Percentiles rank a stretch among this genome's conserved stretches.
Evolutionary conservation across 2,113 vertebrate genomes (phyloP).

Genomic region (Chinchilla lanigera): DNA sequence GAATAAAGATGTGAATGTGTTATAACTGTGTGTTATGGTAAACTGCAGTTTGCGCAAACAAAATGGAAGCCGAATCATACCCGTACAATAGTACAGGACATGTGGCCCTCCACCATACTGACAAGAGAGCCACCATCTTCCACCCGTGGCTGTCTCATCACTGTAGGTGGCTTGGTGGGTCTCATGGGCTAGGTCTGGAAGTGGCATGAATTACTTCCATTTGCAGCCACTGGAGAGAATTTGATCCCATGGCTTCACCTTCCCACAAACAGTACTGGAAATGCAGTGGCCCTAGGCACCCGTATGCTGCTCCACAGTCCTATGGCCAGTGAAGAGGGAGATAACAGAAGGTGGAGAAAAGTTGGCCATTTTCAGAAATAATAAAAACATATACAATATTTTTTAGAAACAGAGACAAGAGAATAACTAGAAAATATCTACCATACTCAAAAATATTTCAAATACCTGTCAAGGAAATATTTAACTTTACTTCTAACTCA

Average conservation of each 20-base stretch:
- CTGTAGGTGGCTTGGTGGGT: not conserved
- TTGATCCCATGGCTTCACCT: not conserved
- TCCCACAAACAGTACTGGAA: not conserved
- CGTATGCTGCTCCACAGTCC: not conserved
- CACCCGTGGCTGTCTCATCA: not conserved
- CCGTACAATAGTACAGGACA: not conserved
- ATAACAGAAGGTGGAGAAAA: not conserved
- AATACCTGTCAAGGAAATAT: slow-evolving; percentile 27
- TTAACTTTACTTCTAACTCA: not conserved
- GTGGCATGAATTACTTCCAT: not conserved
- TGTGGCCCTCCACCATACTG: not conserved
- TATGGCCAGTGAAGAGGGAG: not conserved
- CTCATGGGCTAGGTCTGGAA: not conserved
- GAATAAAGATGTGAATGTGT: not conserved
- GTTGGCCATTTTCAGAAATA: not conserved
- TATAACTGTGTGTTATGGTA: not conserved
- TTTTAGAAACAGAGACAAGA: slow-evolving; percentile 33
- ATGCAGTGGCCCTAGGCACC: not conserved
- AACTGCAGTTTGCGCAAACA: not conserved
- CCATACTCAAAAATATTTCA: not conserved
- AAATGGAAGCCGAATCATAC: not conserved
- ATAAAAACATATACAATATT: not conserved
- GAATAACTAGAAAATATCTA: not conserved
- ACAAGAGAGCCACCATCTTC: not conserved
- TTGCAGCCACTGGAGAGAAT: not conserved